Evolutionary conservation across 2,113 vertebrate genomes (phyloP).

Genomic region (Catharus fuscescens): DNA sequence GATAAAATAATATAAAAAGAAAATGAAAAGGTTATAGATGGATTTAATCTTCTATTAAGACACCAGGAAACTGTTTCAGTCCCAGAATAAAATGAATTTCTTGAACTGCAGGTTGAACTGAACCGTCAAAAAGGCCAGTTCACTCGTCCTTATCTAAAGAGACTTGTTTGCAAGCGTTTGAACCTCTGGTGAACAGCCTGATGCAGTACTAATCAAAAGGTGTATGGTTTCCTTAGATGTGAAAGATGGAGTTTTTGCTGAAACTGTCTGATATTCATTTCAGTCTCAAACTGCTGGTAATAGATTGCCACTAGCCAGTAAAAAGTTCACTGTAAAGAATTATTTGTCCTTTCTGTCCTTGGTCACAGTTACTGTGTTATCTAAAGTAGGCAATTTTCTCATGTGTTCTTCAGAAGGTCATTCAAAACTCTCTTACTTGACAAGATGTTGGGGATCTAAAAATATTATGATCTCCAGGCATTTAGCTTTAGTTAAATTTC

Average conservation of each 20-base stretch:
- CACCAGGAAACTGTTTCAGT: background rate
- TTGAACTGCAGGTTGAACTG: background rate
- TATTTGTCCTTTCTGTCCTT: conserved; percentile 67
- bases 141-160: background rate
- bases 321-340: conserved; percentile 55
- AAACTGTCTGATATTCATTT: conserved; percentile 45
- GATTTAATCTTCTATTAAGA: background rate
- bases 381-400: conserved; percentile 35
- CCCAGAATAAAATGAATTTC: background rate
- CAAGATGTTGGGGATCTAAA: conserved; percentile 21
- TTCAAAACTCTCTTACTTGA: conserved; percentile 40
- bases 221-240: conserved; percentile 18
- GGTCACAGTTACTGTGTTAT: conserved; percentile 33
- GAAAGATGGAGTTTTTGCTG: conserved; percentile 41
- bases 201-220: conserved; percentile 46
- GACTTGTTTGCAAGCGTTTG: conserved; percentile 32
- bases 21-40: background rate
- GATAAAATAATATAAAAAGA: background rate
- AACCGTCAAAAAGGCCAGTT: background rate
- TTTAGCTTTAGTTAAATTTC: conserved; percentile 19
- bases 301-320: conserved; percentile 50
- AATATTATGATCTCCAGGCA: conserved; percentile 37
- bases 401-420: conserved; percentile 41
- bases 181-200: conserved; percentile 36
- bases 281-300: conserved; percentile 40